Conservation (phyloP, 2,888 invertebrate genomes). For the Spatulosminthurus flaviceps region DNA sequence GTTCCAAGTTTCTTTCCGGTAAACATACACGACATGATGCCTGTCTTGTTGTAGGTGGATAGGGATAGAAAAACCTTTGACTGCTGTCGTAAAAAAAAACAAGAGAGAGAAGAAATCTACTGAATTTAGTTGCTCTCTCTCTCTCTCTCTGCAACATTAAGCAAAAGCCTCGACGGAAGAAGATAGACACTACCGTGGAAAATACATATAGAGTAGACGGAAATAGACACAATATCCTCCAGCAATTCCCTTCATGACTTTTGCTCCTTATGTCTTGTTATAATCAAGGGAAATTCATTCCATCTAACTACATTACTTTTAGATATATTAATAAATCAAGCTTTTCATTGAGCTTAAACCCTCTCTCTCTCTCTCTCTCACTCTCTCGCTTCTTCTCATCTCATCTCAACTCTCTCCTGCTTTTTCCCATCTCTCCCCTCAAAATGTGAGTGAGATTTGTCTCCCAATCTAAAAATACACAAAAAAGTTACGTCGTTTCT, state of each 20-base stretch:
- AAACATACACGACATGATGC: not conserved
- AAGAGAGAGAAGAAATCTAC: no score
- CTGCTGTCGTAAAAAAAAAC: no score
- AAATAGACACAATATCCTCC: constrained; percentile 13
- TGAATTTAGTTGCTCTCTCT: no score
- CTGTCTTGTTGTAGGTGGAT: no score
- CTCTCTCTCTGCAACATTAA: not conserved
- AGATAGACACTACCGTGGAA: not conserved
- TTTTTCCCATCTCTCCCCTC: not conserved
- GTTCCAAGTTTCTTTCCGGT: not conserved
- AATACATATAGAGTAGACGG: not conserved
- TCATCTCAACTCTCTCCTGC: not conserved
- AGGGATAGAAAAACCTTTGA: no score
- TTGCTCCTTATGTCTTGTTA: not conserved
- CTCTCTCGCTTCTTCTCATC: constrained; percentile 4
- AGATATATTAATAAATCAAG: constrained; percentile 12
- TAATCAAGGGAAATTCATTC: not conserved
- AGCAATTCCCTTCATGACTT: not conserved
- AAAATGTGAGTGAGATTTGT: not conserved
- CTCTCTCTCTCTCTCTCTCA: not conserved
- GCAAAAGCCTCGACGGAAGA: not conserved
- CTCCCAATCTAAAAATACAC: constrained; percentile 35
- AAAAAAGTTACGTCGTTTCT: constrained; percentile 36
- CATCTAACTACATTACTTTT: not conserved
- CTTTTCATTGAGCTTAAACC: not conserved